Evolutionary conservation across 2,797 vertebrate genomes (phyloP), one percentile per base, ranked within the genome.

Genomic region (Halcyon smyrnensis): DNA sequence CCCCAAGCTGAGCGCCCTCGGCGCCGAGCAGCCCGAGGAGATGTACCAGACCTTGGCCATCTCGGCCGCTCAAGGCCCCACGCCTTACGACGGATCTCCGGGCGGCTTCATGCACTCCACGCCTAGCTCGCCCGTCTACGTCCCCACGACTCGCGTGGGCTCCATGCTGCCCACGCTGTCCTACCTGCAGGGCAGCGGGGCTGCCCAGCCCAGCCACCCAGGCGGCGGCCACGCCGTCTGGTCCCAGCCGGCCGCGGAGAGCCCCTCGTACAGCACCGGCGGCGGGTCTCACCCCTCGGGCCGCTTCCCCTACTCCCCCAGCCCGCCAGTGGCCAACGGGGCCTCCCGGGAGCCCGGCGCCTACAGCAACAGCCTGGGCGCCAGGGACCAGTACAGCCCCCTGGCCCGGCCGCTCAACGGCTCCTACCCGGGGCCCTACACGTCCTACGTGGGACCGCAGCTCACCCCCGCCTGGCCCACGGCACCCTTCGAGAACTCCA

Each of bases 21-120:
- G 99, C 95, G 98, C 91, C 96, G 81, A 97, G 87, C 97, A 97
- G 94, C 94, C 96, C 88, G 97, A 98, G 98, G 99, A 99, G 98
- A 99, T 99, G 99, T 99, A 99, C 97, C 99, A 99, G 96, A 99
- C 99, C 90, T 98, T 99, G 95, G 99, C 99, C 93, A 98, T 99
- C 94, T 99, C 99, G 73, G 98, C 99, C 36, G 98, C 98, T 87
- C 99, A 99, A 95, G 99, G 98, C 93, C 99, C 99, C 71, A 97
- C 98, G 92, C 98, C 98, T 95, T 99, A 99, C 95, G 99, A 99
- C 95, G 98, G 99, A 80, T 98, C 98, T 70, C 97, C 98, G 27
- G 98, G 98, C 73, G 98, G 98, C 96, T 99, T 99, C 97, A 99
- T 99, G 98, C 99, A 99, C 98, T 99, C 99, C 98, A 98, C 98